A percentile compares a stretch with the other conserved stretches of the same genome.
Conservation (phyloP, 92 coral and sea anemone genomes). For the Hydrozoanthus gracilis region DNA sequence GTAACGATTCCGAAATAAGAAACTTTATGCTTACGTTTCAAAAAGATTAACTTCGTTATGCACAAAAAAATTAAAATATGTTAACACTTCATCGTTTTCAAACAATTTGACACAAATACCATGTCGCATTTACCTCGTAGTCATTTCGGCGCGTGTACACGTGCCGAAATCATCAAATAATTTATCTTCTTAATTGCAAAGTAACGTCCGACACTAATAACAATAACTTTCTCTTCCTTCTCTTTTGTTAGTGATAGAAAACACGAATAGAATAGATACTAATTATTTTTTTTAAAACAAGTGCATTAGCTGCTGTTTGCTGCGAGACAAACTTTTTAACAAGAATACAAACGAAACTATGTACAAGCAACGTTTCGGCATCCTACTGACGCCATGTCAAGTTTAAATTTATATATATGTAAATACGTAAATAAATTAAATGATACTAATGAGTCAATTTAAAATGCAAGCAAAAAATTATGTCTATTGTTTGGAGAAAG, state of each 20-base stretch:
- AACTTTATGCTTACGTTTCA: neutral
- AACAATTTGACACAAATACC: neutral
- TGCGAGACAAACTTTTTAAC: too few relatives aligned
- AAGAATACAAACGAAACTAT: too few relatives aligned
- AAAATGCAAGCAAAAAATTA: too few relatives aligned
- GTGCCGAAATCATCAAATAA: constrained; percentile 50
- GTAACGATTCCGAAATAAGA: neutral
- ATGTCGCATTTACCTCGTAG: constrained; percentile 12
- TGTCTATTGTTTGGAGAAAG: too few relatives aligned
- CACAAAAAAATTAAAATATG: neutral
- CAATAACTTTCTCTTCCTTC: constrained; percentile 25
- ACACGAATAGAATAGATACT: neutral
- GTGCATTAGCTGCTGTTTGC: too few relatives aligned
- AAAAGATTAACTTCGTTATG: neutral
- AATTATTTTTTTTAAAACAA: too few relatives aligned
- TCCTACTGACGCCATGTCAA: too few relatives aligned
- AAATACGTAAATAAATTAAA: too few relatives aligned
- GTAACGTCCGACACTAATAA: constrained; percentile 28
- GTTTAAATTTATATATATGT: too few relatives aligned
- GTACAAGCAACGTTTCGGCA: too few relatives aligned
- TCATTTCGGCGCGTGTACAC: constrained; percentile 47
- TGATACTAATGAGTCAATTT: too few relatives aligned
- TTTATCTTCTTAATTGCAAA: constrained; percentile 20
- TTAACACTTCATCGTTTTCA: too few relatives aligned
- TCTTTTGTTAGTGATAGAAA: constrained; percentile 14